Percentiles rank a stretch among this genome's conserved stretches.
phyloP scores from a whole-genome alignment of 2,113 vertebrate species.

The Edolisoma coerulescens region DNA sequence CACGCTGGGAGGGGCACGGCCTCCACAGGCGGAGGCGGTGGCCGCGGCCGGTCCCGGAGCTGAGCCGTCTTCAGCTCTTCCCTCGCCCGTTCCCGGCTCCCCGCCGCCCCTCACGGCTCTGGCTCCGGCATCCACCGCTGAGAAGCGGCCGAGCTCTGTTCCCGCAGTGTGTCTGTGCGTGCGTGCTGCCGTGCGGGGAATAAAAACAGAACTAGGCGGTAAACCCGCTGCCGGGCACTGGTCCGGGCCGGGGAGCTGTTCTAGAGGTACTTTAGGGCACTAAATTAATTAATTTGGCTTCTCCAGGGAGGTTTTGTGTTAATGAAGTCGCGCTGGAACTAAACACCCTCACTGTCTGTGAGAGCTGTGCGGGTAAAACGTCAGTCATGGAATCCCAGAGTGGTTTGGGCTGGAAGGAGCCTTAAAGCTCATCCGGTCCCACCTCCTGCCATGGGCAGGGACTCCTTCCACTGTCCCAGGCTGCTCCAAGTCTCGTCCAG shows the following conservation, averaged over 20 bases:
- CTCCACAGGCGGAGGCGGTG: not conserved
- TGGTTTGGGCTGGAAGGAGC: not conserved
- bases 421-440: fast-evolving
- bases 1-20: not conserved
- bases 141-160: no score
- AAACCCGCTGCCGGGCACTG: fast-evolving
- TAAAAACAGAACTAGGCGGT: not conserved
- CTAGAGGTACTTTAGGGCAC: not conserved
- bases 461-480: fast-evolving
- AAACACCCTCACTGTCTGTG: fast-evolving
- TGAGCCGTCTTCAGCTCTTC: fast-evolving
- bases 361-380: not conserved
- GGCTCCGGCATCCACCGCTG: not conserved
- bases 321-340: not conserved
- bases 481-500: fast-evolving
- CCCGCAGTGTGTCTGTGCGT: not conserved
- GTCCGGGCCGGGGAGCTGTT: not conserved
- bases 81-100: not conserved
- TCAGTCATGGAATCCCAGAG: not conserved
- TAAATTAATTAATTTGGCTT: not conserved
- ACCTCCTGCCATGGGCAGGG: not conserved
- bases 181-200: not conserved
- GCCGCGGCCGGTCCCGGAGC: fast-evolving
- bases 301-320: not conserved
- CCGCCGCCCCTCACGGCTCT: not conserved